These are phyloP conservation scores for Synergus laeviventris DNA, from an alignment of 2,888 invertebrate genomes.

Conservation along the genomic window DNA sequence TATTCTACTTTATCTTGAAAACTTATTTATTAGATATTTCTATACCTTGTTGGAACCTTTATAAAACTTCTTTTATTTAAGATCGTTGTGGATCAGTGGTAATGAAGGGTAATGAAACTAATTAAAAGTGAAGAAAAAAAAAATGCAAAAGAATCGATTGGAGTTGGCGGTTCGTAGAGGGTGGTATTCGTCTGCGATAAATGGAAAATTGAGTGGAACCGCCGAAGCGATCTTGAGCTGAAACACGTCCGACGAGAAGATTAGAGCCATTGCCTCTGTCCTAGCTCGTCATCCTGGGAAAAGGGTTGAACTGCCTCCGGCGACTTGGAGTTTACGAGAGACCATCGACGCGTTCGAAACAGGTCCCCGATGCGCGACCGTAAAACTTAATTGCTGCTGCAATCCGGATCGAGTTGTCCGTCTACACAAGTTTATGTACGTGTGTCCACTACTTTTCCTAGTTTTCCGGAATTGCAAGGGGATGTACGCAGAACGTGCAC, in stretches of 20 bases:
- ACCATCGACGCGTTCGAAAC: constrained; percentile 69
- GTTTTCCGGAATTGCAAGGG: constrained; percentile 51
- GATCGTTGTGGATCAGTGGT: not conserved
- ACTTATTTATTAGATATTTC: not conserved
- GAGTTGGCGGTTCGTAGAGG: not conserved
- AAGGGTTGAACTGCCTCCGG: constrained; percentile 57
- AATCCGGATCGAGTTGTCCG: constrained; percentile 63
- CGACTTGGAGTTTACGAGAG: constrained; percentile 64
- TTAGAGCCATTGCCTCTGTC: constrained; percentile 56
- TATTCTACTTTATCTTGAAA: too few relatives aligned
- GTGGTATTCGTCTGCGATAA: constrained; percentile 49
- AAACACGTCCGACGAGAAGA: constrained; percentile 54
- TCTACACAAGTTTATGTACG: constrained; percentile 49
- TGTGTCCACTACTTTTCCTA: constrained; percentile 44
- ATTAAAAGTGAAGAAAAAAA: not conserved
- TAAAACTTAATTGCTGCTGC: constrained; percentile 74
- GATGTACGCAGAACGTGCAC: constrained; percentile 49
- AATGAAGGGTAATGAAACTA: not conserved
- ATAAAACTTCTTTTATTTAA: not conserved
- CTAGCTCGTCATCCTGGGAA: constrained; percentile 43
- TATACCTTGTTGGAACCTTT: not conserved
- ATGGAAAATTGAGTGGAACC: constrained; percentile 56
- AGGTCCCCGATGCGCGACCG: constrained; percentile 67
- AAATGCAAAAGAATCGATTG: not conserved
- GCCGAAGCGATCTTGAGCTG: constrained; percentile 51